Conservation (phyloP, 1,140 invertebrate species). For the Bombus superbus region DNA sequence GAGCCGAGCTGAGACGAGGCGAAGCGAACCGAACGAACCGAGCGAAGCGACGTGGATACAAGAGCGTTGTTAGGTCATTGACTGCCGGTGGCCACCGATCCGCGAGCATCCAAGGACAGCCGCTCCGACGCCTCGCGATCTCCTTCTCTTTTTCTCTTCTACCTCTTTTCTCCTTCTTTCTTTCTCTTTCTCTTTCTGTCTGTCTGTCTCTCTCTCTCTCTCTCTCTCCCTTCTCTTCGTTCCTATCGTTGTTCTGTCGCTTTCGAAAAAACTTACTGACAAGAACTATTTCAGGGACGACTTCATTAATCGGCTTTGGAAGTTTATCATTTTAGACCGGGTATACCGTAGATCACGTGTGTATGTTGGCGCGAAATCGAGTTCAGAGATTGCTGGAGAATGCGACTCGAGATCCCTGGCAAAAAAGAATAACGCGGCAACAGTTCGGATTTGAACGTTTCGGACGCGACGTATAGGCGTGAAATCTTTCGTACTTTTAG, state of each 20-base stretch:
- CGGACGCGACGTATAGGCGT: not conserved
- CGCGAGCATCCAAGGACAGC: slow-evolving; percentile 81
- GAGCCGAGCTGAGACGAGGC: slow-evolving; percentile 69
- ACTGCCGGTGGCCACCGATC: slow-evolving; percentile 79
- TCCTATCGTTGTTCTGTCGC: slow-evolving; percentile 11
- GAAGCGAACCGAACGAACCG: slow-evolving; percentile 68
- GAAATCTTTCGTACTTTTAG: not conserved
- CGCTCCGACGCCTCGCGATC: slow-evolving; percentile 67
- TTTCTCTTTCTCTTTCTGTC: slow-evolving; percentile 3
- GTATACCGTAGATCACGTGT: not conserved
- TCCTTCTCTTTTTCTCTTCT: slow-evolving; percentile 29
- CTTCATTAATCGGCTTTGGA: slow-evolving; percentile 28
- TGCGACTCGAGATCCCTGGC: not conserved
- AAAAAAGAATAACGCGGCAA: not conserved
- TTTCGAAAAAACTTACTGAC: not conserved
- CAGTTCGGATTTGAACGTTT: not conserved
- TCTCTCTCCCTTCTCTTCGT: not conserved
- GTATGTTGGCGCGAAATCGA: not conserved
- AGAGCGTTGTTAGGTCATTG: slow-evolving; percentile 78
- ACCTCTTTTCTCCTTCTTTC: not conserved
- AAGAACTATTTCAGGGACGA: slow-evolving; percentile 22
- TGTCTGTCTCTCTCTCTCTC: not conserved
- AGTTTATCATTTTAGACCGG: not conserved
- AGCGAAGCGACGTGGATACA: slow-evolving; percentile 59
- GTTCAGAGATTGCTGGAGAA: not conserved